phyloP scores from a whole-genome alignment of 2,888 invertebrate genomes.

The Cheilosia scutellata region DNA sequence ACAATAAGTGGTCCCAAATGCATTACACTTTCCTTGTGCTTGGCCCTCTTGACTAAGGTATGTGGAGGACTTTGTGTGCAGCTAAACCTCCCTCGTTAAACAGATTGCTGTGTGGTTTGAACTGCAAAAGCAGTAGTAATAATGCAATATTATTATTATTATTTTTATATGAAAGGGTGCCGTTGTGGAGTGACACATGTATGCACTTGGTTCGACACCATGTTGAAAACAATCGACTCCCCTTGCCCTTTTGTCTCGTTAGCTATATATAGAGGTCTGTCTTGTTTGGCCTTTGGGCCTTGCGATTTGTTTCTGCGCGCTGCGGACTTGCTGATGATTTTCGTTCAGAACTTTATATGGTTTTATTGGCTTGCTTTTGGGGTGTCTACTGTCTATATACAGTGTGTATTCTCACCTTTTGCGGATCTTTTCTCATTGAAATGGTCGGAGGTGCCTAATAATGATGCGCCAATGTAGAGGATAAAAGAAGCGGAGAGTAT shows the following conservation, averaged over 20 bases:
- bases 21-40: conserved; percentile 58
- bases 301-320: conserved; percentile 39
- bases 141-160: conserved; percentile 78
- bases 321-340: conserved; percentile 31
- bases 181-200: conserved; percentile 83
- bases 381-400: conserved; percentile 3
- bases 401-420: conserved; percentile 59
- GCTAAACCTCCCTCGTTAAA: conserved; percentile 84
- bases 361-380: conserved; percentile 63
- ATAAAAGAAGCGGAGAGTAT: neutral
- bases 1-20: conserved; percentile 75
- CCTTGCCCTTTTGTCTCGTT: neutral
- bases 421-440: conserved; percentile 32
- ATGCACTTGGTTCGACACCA: conserved; percentile 83
- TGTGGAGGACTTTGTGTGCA: conserved; percentile 32
- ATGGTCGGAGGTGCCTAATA: conserved; percentile 28
- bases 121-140: conserved; percentile 81
- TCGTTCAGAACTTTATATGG: conserved; percentile 64
- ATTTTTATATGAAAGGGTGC: conserved; percentile 77
- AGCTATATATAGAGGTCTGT: neutral
- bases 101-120: conserved; percentile 79
- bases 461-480: conserved; percentile 15
- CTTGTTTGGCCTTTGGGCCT: neutral
- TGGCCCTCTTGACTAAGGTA: conserved; percentile 19
- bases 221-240: conserved; percentile 77